A percentile compares a stretch with the other conserved stretches of the same genome.
phyloP scores from a whole-genome alignment of 2,113 vertebrate genomes.

The Panthera uncia region DNA sequence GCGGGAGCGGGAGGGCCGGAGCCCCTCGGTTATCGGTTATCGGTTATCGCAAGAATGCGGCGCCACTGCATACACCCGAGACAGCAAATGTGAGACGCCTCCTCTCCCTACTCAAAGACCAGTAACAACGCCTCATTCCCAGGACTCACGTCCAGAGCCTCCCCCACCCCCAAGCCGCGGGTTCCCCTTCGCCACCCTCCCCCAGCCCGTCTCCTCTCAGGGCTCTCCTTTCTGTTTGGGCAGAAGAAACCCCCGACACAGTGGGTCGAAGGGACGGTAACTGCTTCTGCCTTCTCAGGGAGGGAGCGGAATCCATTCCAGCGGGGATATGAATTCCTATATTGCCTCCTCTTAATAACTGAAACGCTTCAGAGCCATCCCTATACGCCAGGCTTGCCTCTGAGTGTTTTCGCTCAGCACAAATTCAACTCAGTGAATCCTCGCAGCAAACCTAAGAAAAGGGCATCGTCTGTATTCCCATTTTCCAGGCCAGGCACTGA shows the following conservation, averaged over 20 bases:
- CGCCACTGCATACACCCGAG: neutral
- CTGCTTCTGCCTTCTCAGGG: neutral
- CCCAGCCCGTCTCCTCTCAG: neutral
- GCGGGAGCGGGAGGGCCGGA: fast-evolving
- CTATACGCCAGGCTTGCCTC: neutral
- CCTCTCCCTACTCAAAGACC: neutral
- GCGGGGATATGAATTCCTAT: no score
- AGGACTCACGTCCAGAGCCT: neutral
- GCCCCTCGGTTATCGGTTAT: neutral
- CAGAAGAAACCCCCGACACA: neutral
- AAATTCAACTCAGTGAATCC: neutral
- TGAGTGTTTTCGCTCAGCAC: neutral
- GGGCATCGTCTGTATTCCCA: neutral
- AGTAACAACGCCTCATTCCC: neutral
- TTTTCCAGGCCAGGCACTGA: neutral
- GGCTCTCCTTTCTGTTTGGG: neutral
- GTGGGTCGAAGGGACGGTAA: neutral
- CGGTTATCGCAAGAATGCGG: neutral
- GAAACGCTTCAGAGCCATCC: neutral
- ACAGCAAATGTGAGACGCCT: neutral
- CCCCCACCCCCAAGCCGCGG: fast-evolving
- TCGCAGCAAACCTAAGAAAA: neutral
- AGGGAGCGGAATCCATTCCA: neutral
- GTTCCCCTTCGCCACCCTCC: neutral
- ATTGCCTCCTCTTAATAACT: neutral